phyloP scores from a whole-genome alignment of 2,888 invertebrate genomes.

The Tortrix viridana region DNA sequence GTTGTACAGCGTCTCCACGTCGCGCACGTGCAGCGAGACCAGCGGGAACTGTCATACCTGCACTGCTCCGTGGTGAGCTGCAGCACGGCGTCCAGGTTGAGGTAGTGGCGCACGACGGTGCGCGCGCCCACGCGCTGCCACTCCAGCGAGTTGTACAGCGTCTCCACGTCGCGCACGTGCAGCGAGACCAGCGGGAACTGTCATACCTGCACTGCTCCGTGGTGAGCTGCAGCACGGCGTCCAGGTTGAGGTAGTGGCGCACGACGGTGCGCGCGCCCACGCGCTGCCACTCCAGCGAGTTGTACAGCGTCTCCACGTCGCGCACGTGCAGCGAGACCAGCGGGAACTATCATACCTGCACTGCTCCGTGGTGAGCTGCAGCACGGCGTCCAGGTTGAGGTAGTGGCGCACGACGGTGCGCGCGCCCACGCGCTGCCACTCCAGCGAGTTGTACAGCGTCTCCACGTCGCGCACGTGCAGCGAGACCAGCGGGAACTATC shows the following conservation, averaged over 20 bases:
- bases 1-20: conserved; percentile 91
- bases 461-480: too few relatives aligned
- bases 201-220: too few relatives aligned
- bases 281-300: conserved; percentile 96
- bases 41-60: conserved; percentile 86
- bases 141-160: conserved; percentile 91
- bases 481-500: too few relatives aligned
- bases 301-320: conserved; percentile 92
- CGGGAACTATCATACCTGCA: too few relatives aligned
- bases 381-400: too few relatives aligned
- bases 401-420: too few relatives aligned
- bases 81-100: too few relatives aligned
- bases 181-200: conserved; percentile 91
- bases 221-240: too few relatives aligned
- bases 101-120: conserved; percentile 91
- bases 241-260: conserved; percentile 84
- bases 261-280: conserved; percentile 92
- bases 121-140: conserved; percentile 96
- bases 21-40: conserved; percentile 87
- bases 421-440: too few relatives aligned
- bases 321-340: conserved; percentile 87
- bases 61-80: too few relatives aligned
- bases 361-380: too few relatives aligned
- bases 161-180: conserved; percentile 89
- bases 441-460: too few relatives aligned